Base-by-base conservation (phyloP, 2,888 invertebrate species). In the Heterodera filipjevi region DNA sequence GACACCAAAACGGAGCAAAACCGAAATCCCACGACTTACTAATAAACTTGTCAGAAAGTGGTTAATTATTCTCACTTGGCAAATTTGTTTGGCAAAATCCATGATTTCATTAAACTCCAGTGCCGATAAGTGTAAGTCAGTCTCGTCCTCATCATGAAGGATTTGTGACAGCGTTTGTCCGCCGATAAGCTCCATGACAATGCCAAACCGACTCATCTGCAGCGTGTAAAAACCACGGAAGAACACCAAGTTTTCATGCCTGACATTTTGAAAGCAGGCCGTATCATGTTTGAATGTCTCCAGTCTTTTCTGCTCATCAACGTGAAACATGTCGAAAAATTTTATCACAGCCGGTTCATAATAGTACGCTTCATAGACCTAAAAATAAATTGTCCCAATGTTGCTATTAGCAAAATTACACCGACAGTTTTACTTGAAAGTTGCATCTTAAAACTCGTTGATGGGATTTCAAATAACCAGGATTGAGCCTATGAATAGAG, bases 211-310 rank as follows among this genome's bases (percentile, higher is more conserved):
- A 44, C 96, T 96, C 12, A 49, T 44, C 44, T 97, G 96, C 95
- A 97, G 96, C 90, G 97, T 98, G 83, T 97, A 98, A 19, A 75
- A 75, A 82, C 99, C 99, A 95, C 98, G 96, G 91, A 99, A 99
- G 76, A 99, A 92, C 76, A 98, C 96, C 83, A 99, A 91, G 92
- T 99, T 99, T 90, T 98, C 98, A 91, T 99, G 99, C 0, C 99
- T 93, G 12, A 98, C 97, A 91, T 98, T 98, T 80, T 96, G 93
- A 91, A 98, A 95, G 86, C 94, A 96, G 74, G 95, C 80, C 84
- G 94, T 94, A 92, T 98, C 98, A 85, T 94, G 93, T 90, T 95
- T 96, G 91, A 99, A 98, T 77, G 95, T 95, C 89, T 96, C 95
- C 79, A 97, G 92, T 88, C 94, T 94, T 86, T 94, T 94, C 88